phyloP scores from a whole-genome alignment of 2,888 invertebrate genomes.

The Linnaemya vulpina region DNA sequence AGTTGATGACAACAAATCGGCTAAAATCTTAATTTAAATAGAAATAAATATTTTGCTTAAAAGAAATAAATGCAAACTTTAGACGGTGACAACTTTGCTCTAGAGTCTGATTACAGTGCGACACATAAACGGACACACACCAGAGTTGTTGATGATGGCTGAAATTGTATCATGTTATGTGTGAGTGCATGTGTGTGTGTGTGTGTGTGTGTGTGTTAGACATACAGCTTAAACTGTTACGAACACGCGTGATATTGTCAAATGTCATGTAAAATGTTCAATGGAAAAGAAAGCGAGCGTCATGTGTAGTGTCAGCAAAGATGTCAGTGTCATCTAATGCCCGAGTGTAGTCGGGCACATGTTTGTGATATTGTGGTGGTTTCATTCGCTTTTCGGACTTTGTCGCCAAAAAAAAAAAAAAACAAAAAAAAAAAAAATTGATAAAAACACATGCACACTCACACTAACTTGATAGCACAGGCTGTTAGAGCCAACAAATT shows the following conservation, averaged over 20 bases:
- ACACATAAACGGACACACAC: constrained; percentile 22
- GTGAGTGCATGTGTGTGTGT: background rate
- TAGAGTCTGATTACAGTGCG: constrained; percentile 54
- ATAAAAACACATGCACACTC: background rate
- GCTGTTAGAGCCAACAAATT: constrained; percentile 55
- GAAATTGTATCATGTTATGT: background rate
- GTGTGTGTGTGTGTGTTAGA: constrained; percentile 16
- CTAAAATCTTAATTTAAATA: constrained; percentile 58
- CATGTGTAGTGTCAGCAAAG: constrained; percentile 69
- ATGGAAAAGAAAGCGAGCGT: constrained; percentile 63
- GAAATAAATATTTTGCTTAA: constrained; percentile 27
- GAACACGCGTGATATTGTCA: constrained; percentile 70
- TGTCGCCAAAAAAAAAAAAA: constrained; percentile 44
- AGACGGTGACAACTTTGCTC: constrained; percentile 54
- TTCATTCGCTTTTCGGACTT: background rate
- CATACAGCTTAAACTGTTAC: constrained; percentile 28
- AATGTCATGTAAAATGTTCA: constrained; percentile 70
- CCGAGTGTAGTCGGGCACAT: background rate
- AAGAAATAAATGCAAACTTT: constrained; percentile 7
- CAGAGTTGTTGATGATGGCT: constrained; percentile 2
- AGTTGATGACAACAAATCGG: constrained; percentile 66
- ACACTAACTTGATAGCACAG: background rate
- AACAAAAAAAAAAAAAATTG: no score
- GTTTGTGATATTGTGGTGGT: background rate
- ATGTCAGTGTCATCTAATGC: constrained; percentile 69